phyloP scores from a whole-genome alignment of 2,113 vertebrate genomes.

The Chascanopsetta lugubris region DNA sequence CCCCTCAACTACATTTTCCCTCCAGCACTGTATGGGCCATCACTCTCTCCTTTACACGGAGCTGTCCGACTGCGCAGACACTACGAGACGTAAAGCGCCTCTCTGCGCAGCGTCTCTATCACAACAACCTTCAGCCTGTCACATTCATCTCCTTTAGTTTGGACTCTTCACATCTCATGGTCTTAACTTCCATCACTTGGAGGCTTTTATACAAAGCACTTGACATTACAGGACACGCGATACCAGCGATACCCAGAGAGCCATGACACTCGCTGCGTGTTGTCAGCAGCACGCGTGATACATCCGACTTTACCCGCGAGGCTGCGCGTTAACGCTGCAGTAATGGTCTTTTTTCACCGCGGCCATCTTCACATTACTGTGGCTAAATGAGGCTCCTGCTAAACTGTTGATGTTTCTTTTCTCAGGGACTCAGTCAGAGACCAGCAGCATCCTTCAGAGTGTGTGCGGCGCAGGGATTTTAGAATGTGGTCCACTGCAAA shows the following conservation, averaged over 20 bases:
- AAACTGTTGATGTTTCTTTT: no score
- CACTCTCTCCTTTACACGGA: background rate
- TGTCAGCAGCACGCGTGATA: no score
- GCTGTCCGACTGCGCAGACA: background rate
- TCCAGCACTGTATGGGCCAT: background rate
- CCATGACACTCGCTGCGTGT: background rate
- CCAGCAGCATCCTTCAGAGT: no score
- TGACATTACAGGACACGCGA: background rate
- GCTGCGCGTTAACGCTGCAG: background rate
- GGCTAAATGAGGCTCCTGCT: no score
- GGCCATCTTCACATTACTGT: background rate
- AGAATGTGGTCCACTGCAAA: no score
- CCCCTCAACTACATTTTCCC: background rate
- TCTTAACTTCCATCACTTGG: slow-evolving; percentile 4
- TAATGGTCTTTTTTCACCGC: background rate
- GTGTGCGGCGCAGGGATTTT: no score
- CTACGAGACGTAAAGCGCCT: background rate
- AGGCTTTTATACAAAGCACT: slow-evolving; percentile 27
- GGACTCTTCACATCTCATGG: background rate
- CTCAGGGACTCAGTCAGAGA: no score
- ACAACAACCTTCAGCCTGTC: background rate
- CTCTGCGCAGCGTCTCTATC: background rate
- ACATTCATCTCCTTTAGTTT: background rate
- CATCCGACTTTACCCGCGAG: background rate
- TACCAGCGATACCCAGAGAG: background rate